Conservation (phyloP, 2,888 invertebrate genomes). For the Philaethria dido region DNA sequence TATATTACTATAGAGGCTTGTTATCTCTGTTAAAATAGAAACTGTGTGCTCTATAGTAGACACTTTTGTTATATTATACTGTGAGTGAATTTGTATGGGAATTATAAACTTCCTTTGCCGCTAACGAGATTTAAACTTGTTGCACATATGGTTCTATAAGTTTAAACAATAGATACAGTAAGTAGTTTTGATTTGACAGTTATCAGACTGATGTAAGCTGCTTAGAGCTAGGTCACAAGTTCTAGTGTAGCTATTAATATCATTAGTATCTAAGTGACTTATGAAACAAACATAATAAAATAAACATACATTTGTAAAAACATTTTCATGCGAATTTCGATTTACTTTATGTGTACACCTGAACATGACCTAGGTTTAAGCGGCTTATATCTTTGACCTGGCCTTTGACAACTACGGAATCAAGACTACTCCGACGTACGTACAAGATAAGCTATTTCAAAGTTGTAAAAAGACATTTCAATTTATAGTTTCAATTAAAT, state of each 20-base stretch:
- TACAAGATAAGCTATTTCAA: background rate
- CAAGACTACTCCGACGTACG: background rate
- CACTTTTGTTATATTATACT: conserved; percentile 1
- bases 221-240: background rate
- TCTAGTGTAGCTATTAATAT: background rate
- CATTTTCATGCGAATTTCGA: background rate
- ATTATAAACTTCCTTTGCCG: conserved; percentile 3
- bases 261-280: background rate
- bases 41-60: conserved; percentile 1
- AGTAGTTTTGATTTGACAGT: background rate
- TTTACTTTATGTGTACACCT: background rate
- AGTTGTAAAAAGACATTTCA: background rate
- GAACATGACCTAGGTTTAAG: background rate
- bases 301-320: background rate
- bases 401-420: background rate
- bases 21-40: conserved; percentile 7
- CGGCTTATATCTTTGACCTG: background rate
- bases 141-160: conserved; percentile 15
- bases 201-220: background rate
- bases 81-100: conserved; percentile 3
- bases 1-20: background rate
- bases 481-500: background rate
- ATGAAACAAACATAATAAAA: background rate
- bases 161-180: conserved; percentile 11
- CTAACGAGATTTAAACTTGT: conserved; percentile 17